Evolutionary conservation across 2,113 vertebrate genomes (phyloP), one percentile per base, ranked within the genome.

Genomic region (Sylvilagus bachmani): DNA sequence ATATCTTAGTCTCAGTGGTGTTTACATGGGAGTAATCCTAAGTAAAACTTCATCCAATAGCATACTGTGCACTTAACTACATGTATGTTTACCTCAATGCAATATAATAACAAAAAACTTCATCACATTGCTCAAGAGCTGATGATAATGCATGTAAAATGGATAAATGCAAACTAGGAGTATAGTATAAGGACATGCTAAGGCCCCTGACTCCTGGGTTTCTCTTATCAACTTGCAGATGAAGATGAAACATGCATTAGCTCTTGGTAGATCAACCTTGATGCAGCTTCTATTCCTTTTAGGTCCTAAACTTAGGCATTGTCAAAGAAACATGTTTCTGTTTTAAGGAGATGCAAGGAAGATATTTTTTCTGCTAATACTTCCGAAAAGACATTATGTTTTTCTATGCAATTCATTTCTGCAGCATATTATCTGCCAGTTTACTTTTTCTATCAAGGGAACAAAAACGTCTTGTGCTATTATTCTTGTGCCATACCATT

Each of bases 321-420:
- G 25, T 75, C 55, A 69, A 95, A 79, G 22, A 88, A 89, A 74
- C 38, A 74, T 17, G 53, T 64, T 89, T 90, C 58, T 61, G 19
- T 79, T 62, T 58, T 25, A 62, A 58, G 19, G 55, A 58, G 19
- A 49, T 21, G 2, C 21, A 51, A 6, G 62, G 9, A 4, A 91
- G 73, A 14, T 24, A 89, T 24, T 74, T 94, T 91, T 75, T 69
- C 51, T 31, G 49, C 58, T 66, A n/a, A n/a, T 80, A 16, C 83
- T 93, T 96, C 80, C 51, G 83, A 91, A 75, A 2, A 67, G 6
- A 74, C n/a, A 49, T 93, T 95, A 19, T 77, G 53, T 71, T 96
- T 94, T 83, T 75, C 80, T n/a, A 44, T 80, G 29, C 22, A 82
- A 51, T 53, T 80, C 75, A 95, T 81, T 77, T 16, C 36, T 85